Conservation (phyloP, 2,888 invertebrate genomes). For the Cosmopolites sordidus region DNA sequence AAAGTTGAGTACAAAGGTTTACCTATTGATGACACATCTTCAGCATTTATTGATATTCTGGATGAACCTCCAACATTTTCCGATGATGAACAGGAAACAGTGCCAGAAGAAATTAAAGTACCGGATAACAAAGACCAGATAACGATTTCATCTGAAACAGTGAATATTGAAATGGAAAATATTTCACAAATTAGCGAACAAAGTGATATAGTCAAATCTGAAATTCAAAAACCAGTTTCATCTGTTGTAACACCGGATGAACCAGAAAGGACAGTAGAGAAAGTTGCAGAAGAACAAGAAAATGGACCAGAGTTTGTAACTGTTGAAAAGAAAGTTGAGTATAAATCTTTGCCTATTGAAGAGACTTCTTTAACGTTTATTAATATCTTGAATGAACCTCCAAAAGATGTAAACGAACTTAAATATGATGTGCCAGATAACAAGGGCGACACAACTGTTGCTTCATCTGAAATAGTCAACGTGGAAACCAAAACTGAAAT, state of each 20-base stretch:
- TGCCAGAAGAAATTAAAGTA: no score
- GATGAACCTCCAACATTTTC: conserved; percentile 37
- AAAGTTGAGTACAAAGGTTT: conserved; percentile 31
- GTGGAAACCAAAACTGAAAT: not conserved
- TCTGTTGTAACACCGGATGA: not conserved
- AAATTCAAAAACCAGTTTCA: not conserved
- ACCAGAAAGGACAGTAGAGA: no score
- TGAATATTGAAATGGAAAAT: no score
- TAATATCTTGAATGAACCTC: conserved; percentile 38
- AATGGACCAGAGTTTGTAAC: not conserved
- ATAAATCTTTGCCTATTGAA: conserved; percentile 35
- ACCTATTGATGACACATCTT: conserved; percentile 30
- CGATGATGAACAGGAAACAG: conserved; percentile 31
- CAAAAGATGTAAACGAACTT: no score
- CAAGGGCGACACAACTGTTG: no score
- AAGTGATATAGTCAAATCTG: no score
- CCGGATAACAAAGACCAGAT: no score
- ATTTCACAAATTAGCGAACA: no score
- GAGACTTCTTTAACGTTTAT: conserved; percentile 31
- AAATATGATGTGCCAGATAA: no score
- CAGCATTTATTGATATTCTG: conserved; percentile 32
- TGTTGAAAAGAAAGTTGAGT: conserved; percentile 20
- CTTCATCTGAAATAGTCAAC: conserved; percentile 1
- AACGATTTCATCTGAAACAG: no score
- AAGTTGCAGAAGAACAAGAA: not conserved